Percentiles rank a stretch among this genome's conserved stretches.
These are phyloP conservation scores for Clistopyga incitator DNA, from an alignment of 2,888 invertebrate species.

Conservation along the genomic window DNA sequence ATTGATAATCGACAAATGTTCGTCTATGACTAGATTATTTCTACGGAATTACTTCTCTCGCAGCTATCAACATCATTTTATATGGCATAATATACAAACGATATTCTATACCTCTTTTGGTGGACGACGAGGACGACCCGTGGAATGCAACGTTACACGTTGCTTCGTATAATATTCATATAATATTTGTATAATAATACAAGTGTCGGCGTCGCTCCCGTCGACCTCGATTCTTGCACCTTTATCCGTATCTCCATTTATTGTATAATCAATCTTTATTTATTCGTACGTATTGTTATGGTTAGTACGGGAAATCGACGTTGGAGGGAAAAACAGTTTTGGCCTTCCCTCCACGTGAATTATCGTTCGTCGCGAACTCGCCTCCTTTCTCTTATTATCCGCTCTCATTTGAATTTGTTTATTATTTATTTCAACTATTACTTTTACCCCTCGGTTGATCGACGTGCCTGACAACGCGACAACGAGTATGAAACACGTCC, in stretches of 20 bases:
- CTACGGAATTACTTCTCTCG: constrained; percentile 1
- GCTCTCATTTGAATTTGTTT: constrained; percentile 37
- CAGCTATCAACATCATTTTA: constrained; percentile 51
- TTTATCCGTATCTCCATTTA: constrained; percentile 39
- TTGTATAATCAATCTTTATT: constrained; percentile 50
- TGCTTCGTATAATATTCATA: constrained; percentile 36
- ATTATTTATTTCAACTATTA: constrained; percentile 44
- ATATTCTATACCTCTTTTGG: constrained; percentile 35
- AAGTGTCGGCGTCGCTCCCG: constrained; percentile 39
- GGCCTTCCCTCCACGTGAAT: constrained; percentile 41
- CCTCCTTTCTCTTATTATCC: constrained; percentile 9
- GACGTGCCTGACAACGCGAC: constrained; percentile 10
- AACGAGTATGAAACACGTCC: constrained; percentile 45
- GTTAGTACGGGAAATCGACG: constrained; percentile 44
- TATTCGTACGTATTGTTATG: constrained; percentile 51
- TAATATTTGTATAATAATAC: constrained; percentile 39
- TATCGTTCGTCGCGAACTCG: constrained; percentile 37
- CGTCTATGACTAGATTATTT: constrained; percentile 35
- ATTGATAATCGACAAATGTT: constrained; percentile 43
- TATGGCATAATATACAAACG: constrained; percentile 54
- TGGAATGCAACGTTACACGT: constrained; percentile 40
- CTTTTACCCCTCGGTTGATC: neutral
- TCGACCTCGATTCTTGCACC: constrained; percentile 28
- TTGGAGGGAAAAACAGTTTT: constrained; percentile 22
- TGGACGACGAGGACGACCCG: constrained; percentile 48